These are phyloP conservation scores for Lymantria monacha DNA, from an alignment of 2,888 invertebrate species.

Conservation along the genomic window DNA sequence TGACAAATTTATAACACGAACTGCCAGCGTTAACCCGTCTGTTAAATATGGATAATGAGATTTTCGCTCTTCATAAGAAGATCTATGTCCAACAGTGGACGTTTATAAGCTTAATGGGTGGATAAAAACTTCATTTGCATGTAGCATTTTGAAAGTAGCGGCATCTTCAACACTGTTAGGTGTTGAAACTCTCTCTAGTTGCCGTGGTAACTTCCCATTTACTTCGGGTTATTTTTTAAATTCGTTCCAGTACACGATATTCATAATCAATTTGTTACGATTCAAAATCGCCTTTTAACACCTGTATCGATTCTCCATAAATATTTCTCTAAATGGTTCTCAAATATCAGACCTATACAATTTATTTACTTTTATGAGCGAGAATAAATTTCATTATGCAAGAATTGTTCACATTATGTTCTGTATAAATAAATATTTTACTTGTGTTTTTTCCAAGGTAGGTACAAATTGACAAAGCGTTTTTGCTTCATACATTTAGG, in stretches of 20 bases:
- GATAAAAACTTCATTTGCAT: slow-evolving; percentile 11
- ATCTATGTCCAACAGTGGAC: too few species aligned
- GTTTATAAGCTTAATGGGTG: too few species aligned
- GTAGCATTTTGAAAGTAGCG: slow-evolving; percentile 12
- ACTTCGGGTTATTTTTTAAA: slow-evolving; percentile 42
- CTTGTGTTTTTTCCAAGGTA: slow-evolving; percentile 23
- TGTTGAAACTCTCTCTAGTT: slow-evolving; percentile 25
- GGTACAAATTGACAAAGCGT: slow-evolving; percentile 30
- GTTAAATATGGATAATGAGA: too few species aligned
- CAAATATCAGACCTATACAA: slow-evolving; percentile 8
- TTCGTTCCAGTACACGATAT: slow-evolving; percentile 46
- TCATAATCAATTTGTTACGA: slow-evolving; percentile 57
- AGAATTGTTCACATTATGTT: slow-evolving; percentile 16
- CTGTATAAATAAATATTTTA: slow-evolving; percentile 25
- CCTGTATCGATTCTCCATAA: slow-evolving; percentile 27
- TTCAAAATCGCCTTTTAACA: slow-evolving; percentile 42
- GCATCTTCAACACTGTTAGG: slow-evolving; percentile 18
- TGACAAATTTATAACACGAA: too few species aligned
- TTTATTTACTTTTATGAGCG: slow-evolving; percentile 14
- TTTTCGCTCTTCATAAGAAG: too few species aligned
- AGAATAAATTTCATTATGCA: slow-evolving; percentile 15
- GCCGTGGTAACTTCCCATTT: slow-evolving; percentile 40
- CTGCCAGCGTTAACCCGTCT: too few species aligned
- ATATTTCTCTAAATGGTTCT: slow-evolving; percentile 20
- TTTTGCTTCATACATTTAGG: slow-evolving; percentile 37